Conservation (phyloP, 2,888 invertebrate species). For the Euplexia lucipara region DNA sequence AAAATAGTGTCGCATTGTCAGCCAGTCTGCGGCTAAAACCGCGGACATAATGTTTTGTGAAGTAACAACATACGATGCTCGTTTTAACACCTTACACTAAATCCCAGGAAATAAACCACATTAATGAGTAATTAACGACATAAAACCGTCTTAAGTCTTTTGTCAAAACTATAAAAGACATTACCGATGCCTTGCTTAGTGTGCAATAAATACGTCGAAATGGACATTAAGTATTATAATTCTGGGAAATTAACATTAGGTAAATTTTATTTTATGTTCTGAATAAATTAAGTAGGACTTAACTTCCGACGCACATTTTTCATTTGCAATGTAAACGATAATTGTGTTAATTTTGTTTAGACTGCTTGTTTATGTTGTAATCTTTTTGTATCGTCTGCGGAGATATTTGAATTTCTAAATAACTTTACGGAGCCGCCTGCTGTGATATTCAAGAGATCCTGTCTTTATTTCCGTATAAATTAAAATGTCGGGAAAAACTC, state of each 20-base stretch:
- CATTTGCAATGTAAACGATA: constrained; percentile 19
- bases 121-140: constrained; percentile 19
- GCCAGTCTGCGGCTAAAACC: background rate
- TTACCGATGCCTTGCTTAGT: constrained; percentile 5
- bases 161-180: constrained; percentile 35
- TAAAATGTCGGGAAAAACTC: background rate
- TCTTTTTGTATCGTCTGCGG: background rate
- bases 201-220: constrained; percentile 36
- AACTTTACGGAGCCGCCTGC: background rate
- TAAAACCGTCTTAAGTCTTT: constrained; percentile 31
- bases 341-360: constrained; percentile 1
- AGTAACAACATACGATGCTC: background rate
- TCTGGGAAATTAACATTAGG: constrained; percentile 30
- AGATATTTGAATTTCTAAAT: constrained; percentile 25
- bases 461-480: background rate
- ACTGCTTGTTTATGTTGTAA: constrained; percentile 11
- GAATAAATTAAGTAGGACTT: constrained; percentile 34
- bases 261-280: constrained; percentile 36
- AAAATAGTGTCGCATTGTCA: no score
- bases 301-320: constrained; percentile 27
- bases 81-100: constrained; percentile 19
- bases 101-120: constrained; percentile 18
- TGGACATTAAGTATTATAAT: constrained; percentile 16
- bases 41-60: background rate
- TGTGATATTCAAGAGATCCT: constrained; percentile 1